These are phyloP conservation scores for Nymphalis polychloros DNA, from an alignment of 2,888 invertebrate species.

Conservation along the genomic window DNA sequence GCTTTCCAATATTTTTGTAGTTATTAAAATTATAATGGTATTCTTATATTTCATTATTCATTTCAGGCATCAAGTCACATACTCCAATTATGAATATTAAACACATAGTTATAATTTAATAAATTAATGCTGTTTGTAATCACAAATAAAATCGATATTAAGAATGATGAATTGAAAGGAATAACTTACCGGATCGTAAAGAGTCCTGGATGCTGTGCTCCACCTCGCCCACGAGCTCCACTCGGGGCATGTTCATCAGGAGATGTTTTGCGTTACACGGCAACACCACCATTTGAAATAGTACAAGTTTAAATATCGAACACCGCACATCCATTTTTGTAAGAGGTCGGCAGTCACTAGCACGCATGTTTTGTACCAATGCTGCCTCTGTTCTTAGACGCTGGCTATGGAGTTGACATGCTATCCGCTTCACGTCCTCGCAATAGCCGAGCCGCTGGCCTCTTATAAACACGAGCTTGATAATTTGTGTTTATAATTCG, in stretches of 20 bases:
- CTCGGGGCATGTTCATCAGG: slow-evolving; percentile 51
- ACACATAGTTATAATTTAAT: no score
- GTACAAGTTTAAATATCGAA: slow-evolving; percentile 69
- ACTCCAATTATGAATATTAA: no score
- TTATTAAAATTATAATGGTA: no score
- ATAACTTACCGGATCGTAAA: slow-evolving; percentile 71
- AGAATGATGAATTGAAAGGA: neutral
- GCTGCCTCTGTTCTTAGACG: slow-evolving; percentile 39
- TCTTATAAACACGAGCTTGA: slow-evolving; percentile 38
- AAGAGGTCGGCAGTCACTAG: slow-evolving; percentile 60
- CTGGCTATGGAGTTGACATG: slow-evolving; percentile 45
- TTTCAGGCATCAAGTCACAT: no score
- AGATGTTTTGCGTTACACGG: slow-evolving; percentile 72
- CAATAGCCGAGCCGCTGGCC: slow-evolving; percentile 11
- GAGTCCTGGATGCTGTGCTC: slow-evolving; percentile 62
- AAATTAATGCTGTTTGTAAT: no score
- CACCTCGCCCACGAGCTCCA: slow-evolving; percentile 44
- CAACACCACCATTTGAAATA: slow-evolving; percentile 71
- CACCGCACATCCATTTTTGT: slow-evolving; percentile 73
- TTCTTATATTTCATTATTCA: no score
- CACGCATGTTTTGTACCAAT: slow-evolving; percentile 59
- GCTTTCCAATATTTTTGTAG: neutral
- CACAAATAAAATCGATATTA: neutral
- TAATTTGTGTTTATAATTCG: slow-evolving; percentile 73
- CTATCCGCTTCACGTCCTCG: slow-evolving; percentile 41